These are phyloP conservation scores for Mimas tiliae DNA, from an alignment of 2,888 invertebrate species.

Conservation along the genomic window DNA sequence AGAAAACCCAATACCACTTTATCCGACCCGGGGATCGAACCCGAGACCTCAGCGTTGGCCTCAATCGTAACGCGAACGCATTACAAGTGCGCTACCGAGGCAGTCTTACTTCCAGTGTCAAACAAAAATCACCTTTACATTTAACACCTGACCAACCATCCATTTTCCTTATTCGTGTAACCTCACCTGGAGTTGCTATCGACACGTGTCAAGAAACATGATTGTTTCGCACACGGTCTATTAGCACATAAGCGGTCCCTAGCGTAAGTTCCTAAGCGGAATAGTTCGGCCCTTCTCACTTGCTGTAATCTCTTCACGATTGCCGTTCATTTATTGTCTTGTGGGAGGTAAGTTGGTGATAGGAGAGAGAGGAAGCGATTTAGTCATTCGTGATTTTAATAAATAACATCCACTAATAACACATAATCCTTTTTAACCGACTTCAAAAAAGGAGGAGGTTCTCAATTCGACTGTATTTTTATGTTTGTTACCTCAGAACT, in stretches of 20 bases:
- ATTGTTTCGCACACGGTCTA: constrained; percentile 12
- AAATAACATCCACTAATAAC: no score
- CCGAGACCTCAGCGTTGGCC: no score
- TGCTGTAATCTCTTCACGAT: constrained; percentile 75
- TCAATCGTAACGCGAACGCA: no score
- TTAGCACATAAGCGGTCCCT: constrained; percentile 21
- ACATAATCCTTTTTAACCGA: no score
- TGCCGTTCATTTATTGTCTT: constrained; percentile 77
- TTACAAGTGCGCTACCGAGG: no score
- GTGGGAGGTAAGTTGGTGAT: constrained; percentile 23
- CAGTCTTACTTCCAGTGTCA: neutral
- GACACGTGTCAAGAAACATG: constrained; percentile 12
- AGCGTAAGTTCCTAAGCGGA: constrained; percentile 45
- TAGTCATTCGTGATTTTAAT: neutral
- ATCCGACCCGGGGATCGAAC: no score
- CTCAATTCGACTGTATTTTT: no score
- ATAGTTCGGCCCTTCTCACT: constrained; percentile 66
- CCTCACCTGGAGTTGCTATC: constrained; percentile 5
- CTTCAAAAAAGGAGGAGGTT: no score
- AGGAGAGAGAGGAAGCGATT: constrained; percentile 31
- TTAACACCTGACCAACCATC: neutral
- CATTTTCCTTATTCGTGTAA: constrained; percentile 2
- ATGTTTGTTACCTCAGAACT: no score
- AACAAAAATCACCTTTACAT: neutral
- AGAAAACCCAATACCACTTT: no score